Conservation (phyloP, 1,140 invertebrate genomes). For the Neodiprion lecontei region DNA sequence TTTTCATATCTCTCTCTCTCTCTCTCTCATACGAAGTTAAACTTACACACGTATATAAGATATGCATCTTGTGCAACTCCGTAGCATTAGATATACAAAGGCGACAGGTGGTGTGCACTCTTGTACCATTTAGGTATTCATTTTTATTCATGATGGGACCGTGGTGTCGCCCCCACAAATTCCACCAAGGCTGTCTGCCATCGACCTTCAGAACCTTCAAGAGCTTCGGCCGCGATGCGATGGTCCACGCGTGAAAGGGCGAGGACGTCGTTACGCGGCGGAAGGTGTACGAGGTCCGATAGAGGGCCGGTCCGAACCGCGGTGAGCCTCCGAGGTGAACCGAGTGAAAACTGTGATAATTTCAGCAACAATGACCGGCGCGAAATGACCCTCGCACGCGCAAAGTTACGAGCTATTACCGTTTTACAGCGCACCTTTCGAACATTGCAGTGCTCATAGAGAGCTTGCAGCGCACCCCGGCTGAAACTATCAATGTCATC, state of each 20-base stretch:
- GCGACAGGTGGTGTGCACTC: conserved; percentile 44
- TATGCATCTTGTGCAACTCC: conserved; percentile 15
- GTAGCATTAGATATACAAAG: conserved; percentile 29
- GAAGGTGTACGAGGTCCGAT: no score
- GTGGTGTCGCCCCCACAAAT: conserved; percentile 12
- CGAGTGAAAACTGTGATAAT: not conserved
- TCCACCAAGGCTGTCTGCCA: not conserved
- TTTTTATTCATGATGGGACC: conserved; percentile 43
- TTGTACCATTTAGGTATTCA: conserved; percentile 43
- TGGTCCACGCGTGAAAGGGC: not conserved
- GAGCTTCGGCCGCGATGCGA: not conserved
- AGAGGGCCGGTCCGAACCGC: no score
- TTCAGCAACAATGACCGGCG: not conserved
- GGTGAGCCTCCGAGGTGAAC: no score
- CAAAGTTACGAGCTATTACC: not conserved
- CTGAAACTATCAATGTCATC: no score
- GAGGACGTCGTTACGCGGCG: not conserved
- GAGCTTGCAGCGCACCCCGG: no score
- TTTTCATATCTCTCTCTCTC: not conserved
- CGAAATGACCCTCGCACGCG: not conserved
- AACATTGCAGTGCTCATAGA: not conserved
- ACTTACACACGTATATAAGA: not conserved
- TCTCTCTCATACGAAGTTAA: not conserved
- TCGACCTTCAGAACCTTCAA: conserved; percentile 8
- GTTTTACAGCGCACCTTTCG: not conserved